Evolutionary conservation across 2,113 vertebrate genomes (phyloP).

Genomic region (Tyrannus savana): DNA sequence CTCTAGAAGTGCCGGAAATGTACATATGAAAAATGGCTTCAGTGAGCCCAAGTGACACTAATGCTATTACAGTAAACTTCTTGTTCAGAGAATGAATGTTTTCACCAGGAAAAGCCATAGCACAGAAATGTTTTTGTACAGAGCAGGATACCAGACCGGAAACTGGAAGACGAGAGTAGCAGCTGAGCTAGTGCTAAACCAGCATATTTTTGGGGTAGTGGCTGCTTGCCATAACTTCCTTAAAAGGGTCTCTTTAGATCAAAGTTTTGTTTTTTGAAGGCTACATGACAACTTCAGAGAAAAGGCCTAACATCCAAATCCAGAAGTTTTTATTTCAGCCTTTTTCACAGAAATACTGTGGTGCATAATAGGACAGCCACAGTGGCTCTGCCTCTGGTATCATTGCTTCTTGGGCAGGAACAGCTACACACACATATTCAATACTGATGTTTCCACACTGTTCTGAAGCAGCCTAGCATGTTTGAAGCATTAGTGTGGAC

Average conservation of each 20-base stretch:
- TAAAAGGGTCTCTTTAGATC: neutral
- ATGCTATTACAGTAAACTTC: neutral
- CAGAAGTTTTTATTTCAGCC: neutral
- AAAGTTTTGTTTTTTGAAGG: neutral
- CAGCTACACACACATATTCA: neutral
- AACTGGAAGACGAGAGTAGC: constrained; percentile 16
- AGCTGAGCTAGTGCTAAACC: constrained; percentile 25
- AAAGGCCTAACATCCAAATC: neutral
- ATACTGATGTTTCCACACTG: neutral
- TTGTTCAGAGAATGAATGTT: neutral
- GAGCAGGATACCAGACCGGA: constrained; percentile 44
- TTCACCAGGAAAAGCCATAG: neutral
- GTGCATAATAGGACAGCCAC: neutral
- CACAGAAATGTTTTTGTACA: constrained; percentile 26
- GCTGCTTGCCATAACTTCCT: constrained; percentile 21
- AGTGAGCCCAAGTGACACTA: neutral
- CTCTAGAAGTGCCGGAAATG: neutral
- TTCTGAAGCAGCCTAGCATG: neutral
- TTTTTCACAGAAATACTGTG: neutral
- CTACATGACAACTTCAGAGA: neutral
- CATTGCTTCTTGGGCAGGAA: neutral
- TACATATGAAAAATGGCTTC: neutral
- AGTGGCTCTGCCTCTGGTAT: neutral
- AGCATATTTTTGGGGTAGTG: neutral
- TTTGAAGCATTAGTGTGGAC: neutral